phyloP scores from a whole-genome alignment of 2,797 vertebrate genomes.

The Helicolenus hilgendorfi region DNA sequence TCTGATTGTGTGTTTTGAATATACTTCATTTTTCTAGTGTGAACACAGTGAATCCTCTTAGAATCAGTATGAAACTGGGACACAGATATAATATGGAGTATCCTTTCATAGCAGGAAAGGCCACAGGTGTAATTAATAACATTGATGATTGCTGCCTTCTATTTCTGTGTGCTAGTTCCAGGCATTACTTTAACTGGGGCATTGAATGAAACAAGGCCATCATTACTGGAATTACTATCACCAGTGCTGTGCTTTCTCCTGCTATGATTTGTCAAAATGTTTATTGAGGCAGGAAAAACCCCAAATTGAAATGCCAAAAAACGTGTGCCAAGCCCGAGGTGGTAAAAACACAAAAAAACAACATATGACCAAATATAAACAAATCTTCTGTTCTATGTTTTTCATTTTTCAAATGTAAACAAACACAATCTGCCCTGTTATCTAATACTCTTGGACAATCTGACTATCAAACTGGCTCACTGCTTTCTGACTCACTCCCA shows the following conservation, averaged over 20 bases:
- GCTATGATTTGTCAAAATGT: background rate
- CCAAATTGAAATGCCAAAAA: background rate
- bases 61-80: background rate
- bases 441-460: conserved; percentile 33
- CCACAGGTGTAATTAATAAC: background rate
- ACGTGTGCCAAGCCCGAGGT: background rate
- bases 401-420: background rate
- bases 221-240: background rate
- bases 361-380: background rate
- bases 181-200: no score
- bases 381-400: background rate
- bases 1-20: background rate
- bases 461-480: conserved; percentile 44
- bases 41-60: background rate
- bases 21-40: background rate
- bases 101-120: background rate
- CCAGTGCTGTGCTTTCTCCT: background rate
- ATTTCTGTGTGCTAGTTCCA: background rate
- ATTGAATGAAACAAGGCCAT: background rate
- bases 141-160: background rate
- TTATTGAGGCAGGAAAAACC: background rate
- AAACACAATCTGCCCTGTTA: conserved; percentile 54
- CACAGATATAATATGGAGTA: background rate
- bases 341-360: background rate
- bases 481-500: conserved; percentile 43